Percentiles rank a stretch among this genome's conserved stretches.
Evolutionary conservation across 2,888 invertebrate genomes (phyloP).

Genomic region (Micoletzkya japonica): DNA sequence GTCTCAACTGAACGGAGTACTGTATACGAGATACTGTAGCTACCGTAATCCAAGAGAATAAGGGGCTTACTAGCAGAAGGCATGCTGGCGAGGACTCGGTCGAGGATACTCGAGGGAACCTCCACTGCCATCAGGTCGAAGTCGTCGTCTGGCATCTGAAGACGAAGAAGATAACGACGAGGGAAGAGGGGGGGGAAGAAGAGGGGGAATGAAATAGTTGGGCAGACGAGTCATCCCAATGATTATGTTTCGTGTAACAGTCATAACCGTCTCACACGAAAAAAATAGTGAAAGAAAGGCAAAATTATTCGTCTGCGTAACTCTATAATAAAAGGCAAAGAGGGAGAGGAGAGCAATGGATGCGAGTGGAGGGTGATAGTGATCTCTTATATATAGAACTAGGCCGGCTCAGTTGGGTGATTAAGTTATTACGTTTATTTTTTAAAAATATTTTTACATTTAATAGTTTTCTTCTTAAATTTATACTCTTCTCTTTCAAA

Average conservation of each 20-base stretch:
- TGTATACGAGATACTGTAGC: too few relatives aligned
- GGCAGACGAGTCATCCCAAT: not conserved
- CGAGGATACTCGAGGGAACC: not conserved
- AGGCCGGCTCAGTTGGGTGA: too few relatives aligned
- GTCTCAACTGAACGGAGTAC: conserved; percentile 45
- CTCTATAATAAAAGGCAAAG: conserved; percentile 16
- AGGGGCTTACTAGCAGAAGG: too few relatives aligned
- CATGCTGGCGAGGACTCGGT: conserved; percentile 4
- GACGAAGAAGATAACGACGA: not conserved
- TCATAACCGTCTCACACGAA: conserved; percentile 5
- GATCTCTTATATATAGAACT: not conserved
- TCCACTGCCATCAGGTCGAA: conserved; percentile 21
- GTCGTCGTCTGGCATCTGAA: conserved; percentile 6
- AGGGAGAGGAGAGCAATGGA: not conserved
- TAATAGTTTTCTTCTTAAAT: too few relatives aligned
- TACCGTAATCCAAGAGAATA: too few relatives aligned
- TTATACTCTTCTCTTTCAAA: too few relatives aligned
- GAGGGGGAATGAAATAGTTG: not conserved
- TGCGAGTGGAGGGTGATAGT: not conserved
- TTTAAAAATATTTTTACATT: too few relatives aligned
- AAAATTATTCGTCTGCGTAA: conserved; percentile 2
- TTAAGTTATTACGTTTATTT: too few relatives aligned
- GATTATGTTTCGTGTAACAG: not conserved
- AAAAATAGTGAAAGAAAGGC: conserved; percentile 10
- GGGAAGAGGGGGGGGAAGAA: not conserved